Evolutionary conservation across 2,113 vertebrate genomes (phyloP).

Genomic region (Trogon melanurus): DNA sequence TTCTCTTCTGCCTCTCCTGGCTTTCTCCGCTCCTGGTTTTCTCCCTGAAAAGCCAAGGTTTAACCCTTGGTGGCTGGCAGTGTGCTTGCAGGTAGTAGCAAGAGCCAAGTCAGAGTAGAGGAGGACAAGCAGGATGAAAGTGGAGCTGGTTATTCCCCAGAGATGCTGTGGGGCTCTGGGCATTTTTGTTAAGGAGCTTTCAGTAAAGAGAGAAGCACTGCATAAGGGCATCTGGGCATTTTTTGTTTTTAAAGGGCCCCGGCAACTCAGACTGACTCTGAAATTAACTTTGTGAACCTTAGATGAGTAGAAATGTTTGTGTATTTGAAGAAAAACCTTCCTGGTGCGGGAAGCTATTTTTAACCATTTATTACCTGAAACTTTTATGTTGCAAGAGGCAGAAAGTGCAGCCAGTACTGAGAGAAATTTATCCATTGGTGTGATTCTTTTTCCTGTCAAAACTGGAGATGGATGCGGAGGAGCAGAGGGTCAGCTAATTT

Average conservation of each 20-base stretch:
- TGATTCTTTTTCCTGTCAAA: background rate
- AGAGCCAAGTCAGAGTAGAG: background rate
- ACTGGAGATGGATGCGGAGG: background rate
- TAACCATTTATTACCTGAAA: conserved; percentile 1
- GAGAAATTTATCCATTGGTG: background rate
- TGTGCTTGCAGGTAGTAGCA: rapidly evolving
- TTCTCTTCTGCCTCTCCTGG: no score
- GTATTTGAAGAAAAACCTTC: background rate
- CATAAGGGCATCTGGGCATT: background rate
- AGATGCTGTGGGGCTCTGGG: background rate
- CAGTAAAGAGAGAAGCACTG: background rate
- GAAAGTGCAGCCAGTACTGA: background rate
- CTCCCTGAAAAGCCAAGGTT: background rate
- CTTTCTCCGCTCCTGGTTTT: background rate
- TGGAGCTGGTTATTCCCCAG: background rate
- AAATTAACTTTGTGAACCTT: background rate
- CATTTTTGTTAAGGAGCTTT: background rate
- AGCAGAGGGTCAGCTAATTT: background rate
- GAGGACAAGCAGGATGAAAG: background rate
- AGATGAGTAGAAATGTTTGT: background rate
- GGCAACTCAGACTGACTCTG: background rate
- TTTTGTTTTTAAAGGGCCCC: background rate
- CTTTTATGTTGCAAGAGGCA: background rate
- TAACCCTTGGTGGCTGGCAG: background rate
- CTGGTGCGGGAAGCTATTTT: background rate